phyloP scores from a whole-genome alignment of 2,888 invertebrate genomes.

The Quadriops clusia region DNA sequence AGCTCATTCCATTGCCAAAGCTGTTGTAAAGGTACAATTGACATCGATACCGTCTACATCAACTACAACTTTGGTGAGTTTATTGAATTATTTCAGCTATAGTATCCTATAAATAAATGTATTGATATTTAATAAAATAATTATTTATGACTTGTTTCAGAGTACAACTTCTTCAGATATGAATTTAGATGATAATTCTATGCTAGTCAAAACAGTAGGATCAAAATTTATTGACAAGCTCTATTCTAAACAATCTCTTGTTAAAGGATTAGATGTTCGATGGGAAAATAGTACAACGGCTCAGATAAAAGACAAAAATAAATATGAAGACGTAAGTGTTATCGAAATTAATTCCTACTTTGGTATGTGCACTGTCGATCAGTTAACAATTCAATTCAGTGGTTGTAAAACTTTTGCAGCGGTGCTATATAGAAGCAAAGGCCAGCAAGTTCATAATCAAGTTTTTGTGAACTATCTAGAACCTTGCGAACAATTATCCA shows the following conservation, averaged over 20 bases:
- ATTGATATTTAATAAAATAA: constrained; percentile 8
- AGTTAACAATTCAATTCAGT: no score
- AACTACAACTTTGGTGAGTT: constrained; percentile 21
- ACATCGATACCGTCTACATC: constrained; percentile 28
- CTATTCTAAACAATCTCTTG: constrained; percentile 24
- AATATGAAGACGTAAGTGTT: no score
- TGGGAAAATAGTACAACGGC: constrained; percentile 25
- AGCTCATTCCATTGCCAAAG: constrained; percentile 29
- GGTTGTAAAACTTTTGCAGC: no score
- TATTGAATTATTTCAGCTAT: no score
- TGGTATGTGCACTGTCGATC: no score
- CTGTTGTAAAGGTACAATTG: constrained; percentile 34
- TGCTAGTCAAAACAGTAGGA: constrained; percentile 23
- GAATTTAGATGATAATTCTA: constrained; percentile 11
- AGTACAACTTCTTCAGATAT: constrained; percentile 10
- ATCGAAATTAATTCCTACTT: no score
- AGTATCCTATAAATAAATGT: neutral
- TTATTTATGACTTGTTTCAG: no score
- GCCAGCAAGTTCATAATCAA: no score
- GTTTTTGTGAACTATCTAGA: no score
- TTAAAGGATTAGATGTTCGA: constrained; percentile 28
- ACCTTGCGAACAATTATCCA: no score
- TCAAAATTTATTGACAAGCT: constrained; percentile 33
- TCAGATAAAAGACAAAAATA: no score
- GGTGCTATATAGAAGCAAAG: no score